A percentile compares a stretch with the other conserved stretches of the same genome.
These are phyloP conservation scores for Saccopteryx leptura DNA, from an alignment of 2,113 vertebrate species.

Conservation along the genomic window DNA sequence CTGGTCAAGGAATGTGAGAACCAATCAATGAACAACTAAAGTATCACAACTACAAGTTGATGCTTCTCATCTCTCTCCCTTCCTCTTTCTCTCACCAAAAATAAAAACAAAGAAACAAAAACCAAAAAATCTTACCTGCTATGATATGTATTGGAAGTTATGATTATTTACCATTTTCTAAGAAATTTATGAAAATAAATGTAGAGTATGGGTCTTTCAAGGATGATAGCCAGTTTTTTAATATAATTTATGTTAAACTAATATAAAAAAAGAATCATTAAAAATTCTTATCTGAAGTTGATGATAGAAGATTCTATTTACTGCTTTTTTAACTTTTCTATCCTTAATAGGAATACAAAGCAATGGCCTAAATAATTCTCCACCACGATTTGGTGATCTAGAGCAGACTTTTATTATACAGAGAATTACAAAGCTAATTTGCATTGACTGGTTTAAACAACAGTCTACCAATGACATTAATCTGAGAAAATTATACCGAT, in stretches of 20 bases:
- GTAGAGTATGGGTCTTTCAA: conserved; percentile 11
- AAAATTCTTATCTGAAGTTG: neutral
- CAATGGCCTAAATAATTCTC: conserved; percentile 46
- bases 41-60: too few species aligned
- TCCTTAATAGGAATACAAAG: conserved; percentile 60
- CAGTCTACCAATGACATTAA: conserved; percentile 11
- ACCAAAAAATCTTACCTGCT: neutral
- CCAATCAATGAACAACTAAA: too few species aligned
- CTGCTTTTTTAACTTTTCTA: neutral
- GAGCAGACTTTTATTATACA: conserved; percentile 65
- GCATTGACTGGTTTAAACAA: conserved; percentile 68
- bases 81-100: too few species aligned
- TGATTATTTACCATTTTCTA: conserved; percentile 43
- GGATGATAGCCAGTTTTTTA: conserved; percentile 25
- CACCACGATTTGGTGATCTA: conserved; percentile 23
- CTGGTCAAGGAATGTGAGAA: too few species aligned
- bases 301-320: conserved; percentile 49
- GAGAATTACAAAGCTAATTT: conserved; percentile 75
- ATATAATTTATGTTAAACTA: conserved; percentile 51
- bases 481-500: conserved; percentile 41
- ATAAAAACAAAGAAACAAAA: too few species aligned
- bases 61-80: too few species aligned
- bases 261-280: conserved; percentile 36
- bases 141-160: neutral
- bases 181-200: conserved; percentile 55